A percentile compares a stretch with the other conserved stretches of the same genome.
These are phyloP conservation scores for Gymnocephalus cernua DNA, from an alignment of 2,113 vertebrate genomes.

Conservation along the genomic window DNA sequence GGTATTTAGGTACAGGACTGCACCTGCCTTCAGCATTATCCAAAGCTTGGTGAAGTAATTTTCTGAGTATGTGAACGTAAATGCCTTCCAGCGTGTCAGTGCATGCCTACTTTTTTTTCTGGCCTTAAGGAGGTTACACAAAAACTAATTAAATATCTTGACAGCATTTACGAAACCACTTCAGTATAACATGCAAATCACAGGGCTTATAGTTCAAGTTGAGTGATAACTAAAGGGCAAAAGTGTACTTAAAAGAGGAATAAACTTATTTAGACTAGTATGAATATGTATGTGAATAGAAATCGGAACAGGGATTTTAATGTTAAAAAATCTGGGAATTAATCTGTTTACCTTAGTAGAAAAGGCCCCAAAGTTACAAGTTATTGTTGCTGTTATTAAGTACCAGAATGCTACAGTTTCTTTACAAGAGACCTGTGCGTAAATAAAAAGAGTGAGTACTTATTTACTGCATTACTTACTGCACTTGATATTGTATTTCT, in stretches of 20 bases:
- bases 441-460: too few relatives aligned
- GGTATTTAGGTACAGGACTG: constrained; percentile 43
- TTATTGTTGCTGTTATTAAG: too few relatives aligned
- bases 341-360: not conserved
- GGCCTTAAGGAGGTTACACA: constrained; percentile 17
- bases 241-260: not conserved
- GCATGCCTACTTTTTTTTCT: not conserved
- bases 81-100: constrained; percentile 27
- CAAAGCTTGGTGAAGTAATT: not conserved
- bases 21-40: constrained; percentile 26
- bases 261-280: not conserved
- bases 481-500: too few relatives aligned
- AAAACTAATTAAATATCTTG: not conserved
- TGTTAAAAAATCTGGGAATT: not conserved
- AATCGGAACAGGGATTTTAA: not conserved
- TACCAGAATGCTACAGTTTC: too few relatives aligned
- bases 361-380: too few relatives aligned
- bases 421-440: too few relatives aligned
- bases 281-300: not conserved
- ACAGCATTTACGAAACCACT: constrained; percentile 19
- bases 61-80: not conserved
- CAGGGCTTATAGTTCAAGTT: not conserved
- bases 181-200: not conserved
- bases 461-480: too few relatives aligned
- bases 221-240: constrained; percentile 1